These are phyloP conservation scores for Salvator merianae DNA, from an alignment of 2,113 vertebrate genomes.

Conservation along the genomic window DNA sequence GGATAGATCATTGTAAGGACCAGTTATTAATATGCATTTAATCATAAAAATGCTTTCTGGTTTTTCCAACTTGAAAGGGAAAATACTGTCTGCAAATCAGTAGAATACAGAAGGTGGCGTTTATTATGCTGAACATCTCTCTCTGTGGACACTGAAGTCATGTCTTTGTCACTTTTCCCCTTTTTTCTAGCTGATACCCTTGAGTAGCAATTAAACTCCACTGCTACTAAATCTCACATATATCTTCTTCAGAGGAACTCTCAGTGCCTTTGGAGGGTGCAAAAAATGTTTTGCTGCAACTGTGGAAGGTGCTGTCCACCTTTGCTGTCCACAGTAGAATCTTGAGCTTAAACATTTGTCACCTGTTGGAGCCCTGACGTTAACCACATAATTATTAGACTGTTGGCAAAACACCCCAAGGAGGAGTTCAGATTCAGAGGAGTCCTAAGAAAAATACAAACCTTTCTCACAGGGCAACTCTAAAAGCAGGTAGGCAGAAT, in stretches of 20 bases:
- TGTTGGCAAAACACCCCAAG: neutral
- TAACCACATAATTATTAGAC: neutral
- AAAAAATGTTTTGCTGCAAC: neutral
- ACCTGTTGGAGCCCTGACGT: neutral
- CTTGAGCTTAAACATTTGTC: neutral
- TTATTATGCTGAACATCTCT: conserved; percentile 1
- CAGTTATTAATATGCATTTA: neutral
- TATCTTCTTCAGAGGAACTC: neutral
- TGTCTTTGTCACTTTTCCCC: conserved; percentile 1
- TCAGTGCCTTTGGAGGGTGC: neutral
- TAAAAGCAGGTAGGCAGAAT: too few relatives aligned
- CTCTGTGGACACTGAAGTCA: neutral
- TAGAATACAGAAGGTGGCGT: neutral
- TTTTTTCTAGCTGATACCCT: neutral
- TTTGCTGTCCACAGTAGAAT: neutral
- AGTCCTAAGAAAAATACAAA: neutral
- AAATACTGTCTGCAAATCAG: neutral
- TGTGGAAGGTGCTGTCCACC: neutral
- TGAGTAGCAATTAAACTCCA: conserved; percentile 19
- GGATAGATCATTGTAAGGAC: neutral
- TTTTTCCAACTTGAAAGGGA: neutral
- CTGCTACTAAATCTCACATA: conserved; percentile 3
- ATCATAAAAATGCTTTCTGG: neutral
- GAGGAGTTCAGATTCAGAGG: neutral
- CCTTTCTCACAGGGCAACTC: neutral